Evolutionary conservation across 2,888 invertebrate species (phyloP), one percentile per base, ranked within the genome.

Genomic region (Muscina levida): DNA sequence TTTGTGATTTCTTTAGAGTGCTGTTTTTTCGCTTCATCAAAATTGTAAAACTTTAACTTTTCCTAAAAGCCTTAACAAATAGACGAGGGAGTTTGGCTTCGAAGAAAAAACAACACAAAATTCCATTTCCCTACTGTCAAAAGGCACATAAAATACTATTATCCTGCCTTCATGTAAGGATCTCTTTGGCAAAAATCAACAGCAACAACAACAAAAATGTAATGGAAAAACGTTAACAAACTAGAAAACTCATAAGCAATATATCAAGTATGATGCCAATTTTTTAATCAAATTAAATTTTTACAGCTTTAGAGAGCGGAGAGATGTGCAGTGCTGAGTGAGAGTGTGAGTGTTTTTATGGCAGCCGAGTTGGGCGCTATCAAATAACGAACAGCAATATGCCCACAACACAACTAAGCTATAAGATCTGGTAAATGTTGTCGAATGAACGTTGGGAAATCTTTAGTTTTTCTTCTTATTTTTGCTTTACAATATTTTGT

Each of bases 241-340:
- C 53, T 53, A 59, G 19, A 11, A 31, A 68, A 15, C 73, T 66
- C 53, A 51, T 77, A 65, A 68, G 73, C 72, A 73, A 73, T 77
- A 73, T 66, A 80, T 77, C 77, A 72, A 72, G 72, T 59, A 80
- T 77, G 73, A 66, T 80, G 80, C 66, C 76, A 80, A 76, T 73
- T 80, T 80, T 68, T 77, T 70, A 73, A 80, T 77, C 76, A 80
- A 80, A 80, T 80, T 80, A 51, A 77, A 73, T 73, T 77, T 77
- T 59, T 57, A 66, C 17, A 59, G 19, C 15, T 11, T 17, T 57
- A 0, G 31, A 31, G 59, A 10, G 22, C 22, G 10, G 44, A n/a
- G 44, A 2, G 37, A 6, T 37, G 37, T 37, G 37, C 37, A 6
- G 19, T 17, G 42, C 13, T 2, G 26, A 67, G 11, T 22, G 22